Conservation (phyloP, 2,113 vertebrate species). For the Aegotheles bennettii region DNA sequence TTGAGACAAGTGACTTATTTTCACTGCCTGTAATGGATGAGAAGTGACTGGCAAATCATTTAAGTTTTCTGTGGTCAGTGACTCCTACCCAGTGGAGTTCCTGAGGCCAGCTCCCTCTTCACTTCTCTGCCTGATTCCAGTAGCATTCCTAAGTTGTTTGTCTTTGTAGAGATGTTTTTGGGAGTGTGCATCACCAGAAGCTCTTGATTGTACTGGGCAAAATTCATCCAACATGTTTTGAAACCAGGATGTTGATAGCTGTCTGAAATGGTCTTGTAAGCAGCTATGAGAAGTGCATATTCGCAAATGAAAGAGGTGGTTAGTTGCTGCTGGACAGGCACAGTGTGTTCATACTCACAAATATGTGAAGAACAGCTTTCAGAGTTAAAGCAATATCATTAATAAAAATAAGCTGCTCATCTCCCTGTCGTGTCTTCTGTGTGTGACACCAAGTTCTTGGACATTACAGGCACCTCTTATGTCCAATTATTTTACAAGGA, state of each 20-base stretch:
- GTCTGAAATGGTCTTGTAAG: not conserved
- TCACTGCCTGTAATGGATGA: accelerated
- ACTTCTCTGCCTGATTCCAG: not conserved
- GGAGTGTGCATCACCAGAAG: not conserved
- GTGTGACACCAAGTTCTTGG: not conserved
- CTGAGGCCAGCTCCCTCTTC: not conserved
- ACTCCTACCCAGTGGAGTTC: not conserved
- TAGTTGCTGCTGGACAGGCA: not conserved
- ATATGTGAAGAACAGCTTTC: not conserved
- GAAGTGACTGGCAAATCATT: not conserved
- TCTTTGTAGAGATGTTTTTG: not conserved
- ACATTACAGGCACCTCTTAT: accelerated
- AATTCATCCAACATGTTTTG: not conserved
- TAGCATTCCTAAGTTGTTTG: not conserved
- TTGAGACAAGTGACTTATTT: not conserved
- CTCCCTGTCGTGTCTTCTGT: not conserved
- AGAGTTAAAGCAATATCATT: not conserved
- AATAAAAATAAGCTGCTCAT: not conserved
- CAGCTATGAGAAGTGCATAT: not conserved
- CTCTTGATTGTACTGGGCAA: not conserved
- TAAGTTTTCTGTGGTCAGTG: not conserved
- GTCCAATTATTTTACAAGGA: not conserved
- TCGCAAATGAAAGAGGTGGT: not conserved
- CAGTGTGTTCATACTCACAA: not conserved
- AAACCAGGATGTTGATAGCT: not conserved